Evolutionary conservation across 2,888 invertebrate genomes (phyloP).

Genomic region (Scaptomyza polygonia): DNA sequence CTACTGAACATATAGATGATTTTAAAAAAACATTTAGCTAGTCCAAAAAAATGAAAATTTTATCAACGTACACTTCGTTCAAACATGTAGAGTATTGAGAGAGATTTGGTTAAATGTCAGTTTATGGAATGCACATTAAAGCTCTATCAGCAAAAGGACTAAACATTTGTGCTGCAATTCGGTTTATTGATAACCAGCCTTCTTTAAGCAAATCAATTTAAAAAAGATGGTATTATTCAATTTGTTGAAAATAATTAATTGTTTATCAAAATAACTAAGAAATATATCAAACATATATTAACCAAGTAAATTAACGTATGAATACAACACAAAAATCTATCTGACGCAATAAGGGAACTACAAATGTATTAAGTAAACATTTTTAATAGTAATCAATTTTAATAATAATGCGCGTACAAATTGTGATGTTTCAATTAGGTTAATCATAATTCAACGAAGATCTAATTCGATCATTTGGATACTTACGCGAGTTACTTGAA

Average conservation of each 20-base stretch:
- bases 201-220: slow-evolving; percentile 81
- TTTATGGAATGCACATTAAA: slow-evolving; percentile 58
- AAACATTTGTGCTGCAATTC: slow-evolving; percentile 38
- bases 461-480: slow-evolving; percentile 59
- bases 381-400: background rate
- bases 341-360: slow-evolving; percentile 81
- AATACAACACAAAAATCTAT: slow-evolving; percentile 48
- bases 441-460: slow-evolving; percentile 9
- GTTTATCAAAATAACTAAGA: slow-evolving; percentile 1
- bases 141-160: slow-evolving; percentile 60
- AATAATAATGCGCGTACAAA: slow-evolving; percentile 43
- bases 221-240: slow-evolving; percentile 33
- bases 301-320: slow-evolving; percentile 11
- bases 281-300: slow-evolving; percentile 4
- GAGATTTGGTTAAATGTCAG: slow-evolving; percentile 1
- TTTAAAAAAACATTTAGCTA: slow-evolving; percentile 18
- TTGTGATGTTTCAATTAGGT: background rate
- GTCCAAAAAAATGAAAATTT: slow-evolving; percentile 40
- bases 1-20: slow-evolving; percentile 23
- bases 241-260: slow-evolving; percentile 22
- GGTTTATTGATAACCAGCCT: slow-evolving; percentile 44
- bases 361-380: slow-evolving; percentile 14
- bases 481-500: slow-evolving; percentile 82
- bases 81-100: background rate
- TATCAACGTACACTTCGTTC: slow-evolving; percentile 44